Conservation (phyloP, 2,797 vertebrate genomes). For the Lagodon rhomboides region DNA sequence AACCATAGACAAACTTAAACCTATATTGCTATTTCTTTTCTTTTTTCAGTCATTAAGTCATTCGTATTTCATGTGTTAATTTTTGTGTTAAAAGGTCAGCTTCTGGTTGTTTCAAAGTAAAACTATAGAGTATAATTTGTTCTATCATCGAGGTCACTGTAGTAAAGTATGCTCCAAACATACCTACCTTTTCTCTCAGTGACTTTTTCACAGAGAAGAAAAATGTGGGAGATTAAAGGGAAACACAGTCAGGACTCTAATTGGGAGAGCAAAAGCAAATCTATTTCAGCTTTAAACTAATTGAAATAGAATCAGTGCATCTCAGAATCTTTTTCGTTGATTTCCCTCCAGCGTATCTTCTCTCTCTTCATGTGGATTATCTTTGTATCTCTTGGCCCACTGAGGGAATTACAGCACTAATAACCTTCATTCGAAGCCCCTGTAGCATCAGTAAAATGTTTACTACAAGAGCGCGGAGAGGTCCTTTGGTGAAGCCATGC, state of each 20-base stretch:
- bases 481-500: slow-evolving; percentile 76
- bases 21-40: no score
- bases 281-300: slow-evolving; percentile 36
- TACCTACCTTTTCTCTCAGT: background rate
- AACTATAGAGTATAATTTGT: background rate
- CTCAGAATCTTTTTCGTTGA: slow-evolving; percentile 41
- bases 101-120: background rate
- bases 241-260: slow-evolving; percentile 22
- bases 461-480: slow-evolving; percentile 74
- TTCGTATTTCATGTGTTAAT: background rate
- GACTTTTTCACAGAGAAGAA: background rate
- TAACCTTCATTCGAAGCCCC: slow-evolving; percentile 78
- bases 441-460: slow-evolving; percentile 82
- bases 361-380: slow-evolving; percentile 63
- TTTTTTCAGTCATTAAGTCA: no score
- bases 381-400: slow-evolving; percentile 66
- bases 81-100: background rate
- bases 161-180: background rate
- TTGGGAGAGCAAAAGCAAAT: slow-evolving; percentile 29
- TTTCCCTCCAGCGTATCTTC: slow-evolving; percentile 45
- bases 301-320: slow-evolving; percentile 57
- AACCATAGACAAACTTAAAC: background rate
- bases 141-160: background rate
- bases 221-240: slow-evolving; percentile 26
- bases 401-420: slow-evolving; percentile 76